Conservation (phyloP, 2,888 invertebrate species). For the Limnephilus lunatus region DNA sequence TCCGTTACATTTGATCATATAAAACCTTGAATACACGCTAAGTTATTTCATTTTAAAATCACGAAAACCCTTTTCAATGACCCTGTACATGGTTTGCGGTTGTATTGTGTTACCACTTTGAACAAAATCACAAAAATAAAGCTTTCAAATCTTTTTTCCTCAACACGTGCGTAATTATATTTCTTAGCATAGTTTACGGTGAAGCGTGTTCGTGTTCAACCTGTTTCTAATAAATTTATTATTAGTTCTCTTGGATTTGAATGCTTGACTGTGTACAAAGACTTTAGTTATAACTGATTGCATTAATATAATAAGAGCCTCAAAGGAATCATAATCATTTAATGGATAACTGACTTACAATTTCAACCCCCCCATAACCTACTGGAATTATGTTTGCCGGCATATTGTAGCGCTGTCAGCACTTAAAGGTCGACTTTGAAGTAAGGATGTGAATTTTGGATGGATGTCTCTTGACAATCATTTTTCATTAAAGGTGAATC, state of each 20-base stretch:
- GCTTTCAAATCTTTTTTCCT: neutral
- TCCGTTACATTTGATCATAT: no score
- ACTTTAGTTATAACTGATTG: slow-evolving; percentile 9
- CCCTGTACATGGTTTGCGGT: no score
- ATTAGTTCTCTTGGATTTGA: neutral
- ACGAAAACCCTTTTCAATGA: no score
- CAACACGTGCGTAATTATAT: neutral
- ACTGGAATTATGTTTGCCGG: neutral
- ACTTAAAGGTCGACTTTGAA: neutral
- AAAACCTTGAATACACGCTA: no score
- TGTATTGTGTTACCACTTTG: neutral
- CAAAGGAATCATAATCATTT: slow-evolving; percentile 5
- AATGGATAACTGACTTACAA: neutral
- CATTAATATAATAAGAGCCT: neutral
- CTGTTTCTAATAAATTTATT: neutral
- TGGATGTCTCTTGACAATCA: neutral
- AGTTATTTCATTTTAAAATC: no score
- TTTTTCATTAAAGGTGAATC: neutral
- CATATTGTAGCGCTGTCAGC: slow-evolving; percentile 15
- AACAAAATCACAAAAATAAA: neutral
- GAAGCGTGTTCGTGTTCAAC: neutral
- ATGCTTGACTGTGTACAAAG: neutral
- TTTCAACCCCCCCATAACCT: neutral
- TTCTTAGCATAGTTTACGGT: neutral
- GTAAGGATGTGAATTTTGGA: neutral